Evolutionary conservation across 2,797 vertebrate genomes (phyloP).

Genomic region (Natrix natrix): DNA sequence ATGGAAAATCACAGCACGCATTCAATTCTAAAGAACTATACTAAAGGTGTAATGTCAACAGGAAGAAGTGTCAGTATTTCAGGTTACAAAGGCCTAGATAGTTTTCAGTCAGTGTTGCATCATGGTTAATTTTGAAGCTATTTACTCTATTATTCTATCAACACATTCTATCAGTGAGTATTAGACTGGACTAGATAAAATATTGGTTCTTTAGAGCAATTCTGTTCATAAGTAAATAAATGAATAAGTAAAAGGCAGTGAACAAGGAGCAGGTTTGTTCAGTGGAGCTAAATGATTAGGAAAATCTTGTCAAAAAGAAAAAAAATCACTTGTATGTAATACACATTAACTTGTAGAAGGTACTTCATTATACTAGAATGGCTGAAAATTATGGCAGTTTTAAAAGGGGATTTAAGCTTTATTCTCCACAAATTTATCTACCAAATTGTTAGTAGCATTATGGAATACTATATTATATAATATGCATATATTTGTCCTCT

Average conservation of each 20-base stretch:
- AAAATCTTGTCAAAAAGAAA: background rate
- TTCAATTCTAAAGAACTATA: background rate
- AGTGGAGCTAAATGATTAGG: background rate
- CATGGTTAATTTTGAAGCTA: background rate
- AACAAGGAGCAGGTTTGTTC: no score
- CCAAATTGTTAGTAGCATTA: background rate
- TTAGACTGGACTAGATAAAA: background rate
- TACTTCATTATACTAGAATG: background rate
- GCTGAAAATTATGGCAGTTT: background rate
- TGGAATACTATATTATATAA: background rate
- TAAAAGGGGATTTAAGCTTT: background rate
- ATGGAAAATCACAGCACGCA: background rate
- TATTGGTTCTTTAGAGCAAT: background rate
- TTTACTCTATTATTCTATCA: slow-evolving; percentile 3
- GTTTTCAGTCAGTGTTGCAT: background rate
- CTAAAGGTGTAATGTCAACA: background rate
- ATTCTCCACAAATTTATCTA: background rate
- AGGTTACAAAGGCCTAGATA: slow-evolving; percentile 10
- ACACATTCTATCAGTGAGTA: background rate
- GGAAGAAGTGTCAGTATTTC: background rate
- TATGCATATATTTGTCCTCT: background rate
- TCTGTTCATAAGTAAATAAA: background rate
- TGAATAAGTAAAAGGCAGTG: background rate
- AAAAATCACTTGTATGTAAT: background rate
- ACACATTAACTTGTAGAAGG: background rate